These are phyloP conservation scores for Eubucco bourcierii DNA, from an alignment of 2,113 vertebrate genomes.

Conservation along the genomic window DNA sequence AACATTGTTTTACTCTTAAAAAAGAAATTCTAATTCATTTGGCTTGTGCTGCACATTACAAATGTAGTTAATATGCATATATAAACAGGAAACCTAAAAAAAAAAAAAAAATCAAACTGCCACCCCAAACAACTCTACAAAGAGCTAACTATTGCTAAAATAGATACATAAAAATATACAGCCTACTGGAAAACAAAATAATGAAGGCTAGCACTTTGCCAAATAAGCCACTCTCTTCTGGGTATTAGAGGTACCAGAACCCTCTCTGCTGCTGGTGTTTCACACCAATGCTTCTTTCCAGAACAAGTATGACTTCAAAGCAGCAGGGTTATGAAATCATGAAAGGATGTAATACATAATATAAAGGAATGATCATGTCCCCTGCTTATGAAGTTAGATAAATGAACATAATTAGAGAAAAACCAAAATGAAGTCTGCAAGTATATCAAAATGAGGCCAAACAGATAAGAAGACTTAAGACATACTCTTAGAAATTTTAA, in stretches of 20 bases:
- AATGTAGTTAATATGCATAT: background rate
- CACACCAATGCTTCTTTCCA: constrained; percentile 58
- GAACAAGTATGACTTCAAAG: constrained; percentile 73
- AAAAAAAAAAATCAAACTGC: background rate
- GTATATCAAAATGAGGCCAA: constrained; percentile 86
- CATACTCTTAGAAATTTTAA: constrained; percentile 81
- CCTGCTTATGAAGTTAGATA: constrained; percentile 80
- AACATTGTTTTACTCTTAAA: background rate
- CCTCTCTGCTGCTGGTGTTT: constrained; percentile 57
- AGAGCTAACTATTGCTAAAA: constrained; percentile 39
- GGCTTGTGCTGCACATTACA: background rate
- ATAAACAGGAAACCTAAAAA: background rate
- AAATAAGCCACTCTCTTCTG: constrained; percentile 71
- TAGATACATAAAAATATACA: constrained; percentile 12
- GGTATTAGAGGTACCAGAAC: background rate
- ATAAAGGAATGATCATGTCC: constrained; percentile 78
- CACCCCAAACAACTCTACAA: background rate
- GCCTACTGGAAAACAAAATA: constrained; percentile 64
- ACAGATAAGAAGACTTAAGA: constrained; percentile 83
- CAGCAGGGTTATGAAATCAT: constrained; percentile 74
- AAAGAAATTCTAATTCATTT: background rate
- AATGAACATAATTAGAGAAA: constrained; percentile 84
- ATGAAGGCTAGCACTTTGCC: constrained; percentile 55
- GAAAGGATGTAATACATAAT: constrained; percentile 73
- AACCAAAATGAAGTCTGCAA: constrained; percentile 89